These are phyloP conservation scores for Acronicta leporina DNA, from an alignment of 2,888 invertebrate species.

Conservation along the genomic window DNA sequence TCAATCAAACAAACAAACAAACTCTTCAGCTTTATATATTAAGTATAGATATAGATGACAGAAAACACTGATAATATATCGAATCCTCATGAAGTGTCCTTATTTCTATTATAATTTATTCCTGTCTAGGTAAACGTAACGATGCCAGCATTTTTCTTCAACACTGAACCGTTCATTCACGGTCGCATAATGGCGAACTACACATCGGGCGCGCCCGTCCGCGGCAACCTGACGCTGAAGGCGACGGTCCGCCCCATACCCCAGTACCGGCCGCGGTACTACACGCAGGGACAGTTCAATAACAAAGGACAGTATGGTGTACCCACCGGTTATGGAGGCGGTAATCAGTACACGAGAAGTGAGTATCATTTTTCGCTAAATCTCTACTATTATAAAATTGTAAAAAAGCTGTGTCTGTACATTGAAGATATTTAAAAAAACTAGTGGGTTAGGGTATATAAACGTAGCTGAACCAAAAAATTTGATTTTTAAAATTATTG, in stretches of 20 bases:
- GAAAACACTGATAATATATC: no score
- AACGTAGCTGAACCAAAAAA: no score
- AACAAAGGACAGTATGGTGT: conserved; percentile 82
- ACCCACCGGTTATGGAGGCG: conserved; percentile 61
- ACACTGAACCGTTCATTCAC: conserved; percentile 94
- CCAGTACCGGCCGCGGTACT: conserved; percentile 85
- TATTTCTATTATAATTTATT: neutral
- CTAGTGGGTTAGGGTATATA: no score
- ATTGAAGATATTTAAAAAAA: no score
- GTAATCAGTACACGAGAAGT: conserved; percentile 80
- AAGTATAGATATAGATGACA: no score
- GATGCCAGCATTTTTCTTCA: conserved; percentile 98
- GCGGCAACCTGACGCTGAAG: conserved; percentile 95
- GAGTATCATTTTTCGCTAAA: conserved; percentile 30
- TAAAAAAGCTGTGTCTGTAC: no score
- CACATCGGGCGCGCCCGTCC: conserved; percentile 97
- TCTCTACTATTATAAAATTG: no score
- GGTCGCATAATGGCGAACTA: conserved; percentile 98
- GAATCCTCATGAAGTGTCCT: no score
- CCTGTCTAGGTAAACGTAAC: conserved; percentile 95
- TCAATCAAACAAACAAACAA: no score
- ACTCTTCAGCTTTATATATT: no score
- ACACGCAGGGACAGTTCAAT: conserved; percentile 84
- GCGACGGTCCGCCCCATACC: conserved; percentile 93
- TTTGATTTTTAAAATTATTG: no score